Conservation (phyloP, 2,888 invertebrate genomes). For the Rosalia funebris region DNA sequence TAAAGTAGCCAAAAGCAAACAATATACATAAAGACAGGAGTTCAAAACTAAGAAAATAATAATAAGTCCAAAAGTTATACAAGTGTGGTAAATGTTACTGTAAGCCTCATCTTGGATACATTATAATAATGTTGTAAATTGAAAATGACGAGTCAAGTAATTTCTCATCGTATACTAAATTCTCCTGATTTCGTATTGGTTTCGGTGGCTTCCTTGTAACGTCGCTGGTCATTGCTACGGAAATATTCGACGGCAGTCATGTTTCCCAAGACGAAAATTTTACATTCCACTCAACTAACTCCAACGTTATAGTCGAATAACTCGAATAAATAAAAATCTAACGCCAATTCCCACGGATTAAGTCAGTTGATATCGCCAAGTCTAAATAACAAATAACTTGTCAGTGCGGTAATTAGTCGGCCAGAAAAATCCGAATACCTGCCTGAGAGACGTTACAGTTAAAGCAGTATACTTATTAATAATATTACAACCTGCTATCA, state of each 20-base stretch:
- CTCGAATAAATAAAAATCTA: conserved; percentile 3
- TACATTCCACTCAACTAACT: not conserved
- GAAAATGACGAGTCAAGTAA: too few relatives aligned
- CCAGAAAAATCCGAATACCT: conserved; percentile 5
- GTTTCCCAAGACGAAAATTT: not conserved
- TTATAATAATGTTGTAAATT: too few relatives aligned
- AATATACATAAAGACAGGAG: too few relatives aligned
- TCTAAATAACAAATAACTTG: conserved; percentile 10
- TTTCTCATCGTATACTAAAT: too few relatives aligned
- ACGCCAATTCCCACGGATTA: conserved; percentile 5
- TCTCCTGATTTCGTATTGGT: too few relatives aligned
- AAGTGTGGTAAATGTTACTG: too few relatives aligned
- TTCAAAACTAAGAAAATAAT: too few relatives aligned
- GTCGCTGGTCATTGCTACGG: not conserved
- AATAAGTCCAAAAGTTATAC: too few relatives aligned
- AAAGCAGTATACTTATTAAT: conserved; percentile 1
- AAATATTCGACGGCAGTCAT: not conserved
- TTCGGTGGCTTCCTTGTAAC: too few relatives aligned
- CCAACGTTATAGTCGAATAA: not conserved
- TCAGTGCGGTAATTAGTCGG: conserved; percentile 4
- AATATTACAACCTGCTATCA: conserved; percentile 2
- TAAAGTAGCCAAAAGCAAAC: too few relatives aligned
- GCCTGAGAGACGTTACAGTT: conserved; percentile 6
- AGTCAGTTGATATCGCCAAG: not conserved
- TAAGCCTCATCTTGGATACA: too few relatives aligned